A percentile compares a stretch with the other conserved stretches of the same genome.
These are phyloP conservation scores for Scaptomyza reducta DNA, from an alignment of 2,888 invertebrate genomes.

Conservation along the genomic window DNA sequence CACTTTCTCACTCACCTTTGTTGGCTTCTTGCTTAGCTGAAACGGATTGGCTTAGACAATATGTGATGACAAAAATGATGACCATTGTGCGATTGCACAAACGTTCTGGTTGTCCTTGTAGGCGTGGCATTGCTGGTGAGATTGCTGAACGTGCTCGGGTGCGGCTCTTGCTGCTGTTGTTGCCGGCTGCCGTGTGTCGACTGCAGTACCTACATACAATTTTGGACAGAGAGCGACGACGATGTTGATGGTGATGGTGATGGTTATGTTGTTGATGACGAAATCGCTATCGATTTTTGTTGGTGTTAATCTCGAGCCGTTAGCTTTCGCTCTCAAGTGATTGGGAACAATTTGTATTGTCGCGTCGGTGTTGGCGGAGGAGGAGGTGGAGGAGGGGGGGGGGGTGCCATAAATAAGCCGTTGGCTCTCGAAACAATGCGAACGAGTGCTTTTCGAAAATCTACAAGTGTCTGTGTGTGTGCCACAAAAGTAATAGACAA, in stretches of 20 bases:
- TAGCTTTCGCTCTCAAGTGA: conserved; percentile 56
- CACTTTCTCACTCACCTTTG: conserved; percentile 1
- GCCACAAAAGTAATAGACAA: conserved; percentile 3
- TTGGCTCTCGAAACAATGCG: conserved; percentile 33
- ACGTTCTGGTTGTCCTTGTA: not conserved
- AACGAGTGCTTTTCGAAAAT: conserved; percentile 26
- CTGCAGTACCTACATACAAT: conserved; percentile 15
- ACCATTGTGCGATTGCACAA: conserved; percentile 4
- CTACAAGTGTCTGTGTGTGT: conserved; percentile 15
- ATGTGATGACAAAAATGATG: not conserved
- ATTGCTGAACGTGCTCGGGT: not conserved
- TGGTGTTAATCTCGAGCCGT: conserved; percentile 8
- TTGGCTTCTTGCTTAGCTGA: not conserved
- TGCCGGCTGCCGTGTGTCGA: conserved; percentile 27
- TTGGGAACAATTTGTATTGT: conserved; percentile 46
- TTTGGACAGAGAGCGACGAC: conserved; percentile 5
- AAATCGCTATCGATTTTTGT: conserved; percentile 15
- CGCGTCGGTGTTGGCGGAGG: not conserved
- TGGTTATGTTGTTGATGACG: conserved; percentile 6
- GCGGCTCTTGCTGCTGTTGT: conserved; percentile 39
- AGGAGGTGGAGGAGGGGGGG: not conserved
- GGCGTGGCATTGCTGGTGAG: conserved; percentile 8
- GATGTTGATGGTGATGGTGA: not conserved
- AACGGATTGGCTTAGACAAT: not conserved
- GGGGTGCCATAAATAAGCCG: conserved; percentile 21